phyloP scores from a whole-genome alignment of 1,140 invertebrate species.

The fruit fly (Drosophila melanogaster) region DNA sequence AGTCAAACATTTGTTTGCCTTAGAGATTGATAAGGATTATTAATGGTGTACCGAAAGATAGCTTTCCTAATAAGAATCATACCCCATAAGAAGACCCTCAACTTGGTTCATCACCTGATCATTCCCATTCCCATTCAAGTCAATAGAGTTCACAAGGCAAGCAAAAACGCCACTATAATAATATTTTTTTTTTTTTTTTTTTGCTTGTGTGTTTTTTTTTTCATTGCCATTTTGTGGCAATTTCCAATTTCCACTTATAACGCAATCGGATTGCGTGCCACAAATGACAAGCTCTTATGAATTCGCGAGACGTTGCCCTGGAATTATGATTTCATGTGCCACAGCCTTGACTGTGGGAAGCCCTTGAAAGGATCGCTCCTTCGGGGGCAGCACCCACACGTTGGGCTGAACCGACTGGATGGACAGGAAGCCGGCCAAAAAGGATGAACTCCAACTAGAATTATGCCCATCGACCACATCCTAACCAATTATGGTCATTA shows the following conservation, averaged over 20 bases:
- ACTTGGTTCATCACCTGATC: no score
- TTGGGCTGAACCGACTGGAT: slow-evolving; percentile 34
- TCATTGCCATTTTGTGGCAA: slow-evolving; percentile 54
- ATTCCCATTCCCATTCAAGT: neutral
- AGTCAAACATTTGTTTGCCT: no score
- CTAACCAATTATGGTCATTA: slow-evolving; percentile 77
- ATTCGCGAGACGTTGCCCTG: slow-evolving; percentile 66
- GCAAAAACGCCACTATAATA: neutral
- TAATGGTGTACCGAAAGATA: no score
- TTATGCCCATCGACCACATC: slow-evolving; percentile 58
- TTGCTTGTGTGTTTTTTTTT: neutral
- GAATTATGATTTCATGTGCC: slow-evolving; percentile 76
- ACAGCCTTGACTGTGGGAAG: slow-evolving; percentile 11
- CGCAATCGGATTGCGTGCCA: slow-evolving; percentile 75
- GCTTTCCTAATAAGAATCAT: neutral
- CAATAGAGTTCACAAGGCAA: slow-evolving; percentile 5
- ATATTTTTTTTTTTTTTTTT: slow-evolving; percentile 7
- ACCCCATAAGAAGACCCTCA: no score
- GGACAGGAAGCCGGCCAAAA: slow-evolving; percentile 53
- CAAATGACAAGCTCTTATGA: slow-evolving; percentile 79
- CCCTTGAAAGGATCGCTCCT: slow-evolving; percentile 8
- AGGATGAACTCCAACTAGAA: slow-evolving; percentile 61
- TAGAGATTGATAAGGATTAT: no score
- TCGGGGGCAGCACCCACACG: slow-evolving; percentile 52
- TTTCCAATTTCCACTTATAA: slow-evolving; percentile 81